phyloP scores from a whole-genome alignment of 2,113 vertebrate species.

The Austrofundulus limnaeus region DNA sequence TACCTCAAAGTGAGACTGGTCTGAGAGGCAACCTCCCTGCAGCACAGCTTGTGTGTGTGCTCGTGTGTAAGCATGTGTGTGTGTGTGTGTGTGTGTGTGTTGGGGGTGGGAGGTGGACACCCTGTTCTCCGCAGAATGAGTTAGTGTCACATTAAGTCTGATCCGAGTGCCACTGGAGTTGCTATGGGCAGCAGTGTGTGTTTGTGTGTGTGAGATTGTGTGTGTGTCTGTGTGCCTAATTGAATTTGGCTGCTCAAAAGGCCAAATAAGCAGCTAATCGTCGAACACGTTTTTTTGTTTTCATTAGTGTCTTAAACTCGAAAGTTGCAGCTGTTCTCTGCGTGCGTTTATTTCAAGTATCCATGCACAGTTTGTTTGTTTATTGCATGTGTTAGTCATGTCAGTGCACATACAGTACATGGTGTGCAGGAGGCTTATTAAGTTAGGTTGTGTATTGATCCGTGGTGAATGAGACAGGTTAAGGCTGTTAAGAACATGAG shows the following conservation, averaged over 20 bases:
- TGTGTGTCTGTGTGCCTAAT: constrained; percentile 61
- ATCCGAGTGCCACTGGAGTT: constrained; percentile 70
- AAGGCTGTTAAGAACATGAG: constrained; percentile 77
- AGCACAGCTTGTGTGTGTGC: constrained; percentile 30
- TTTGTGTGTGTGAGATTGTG: constrained; percentile 45
- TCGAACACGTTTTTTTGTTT: constrained; percentile 72
- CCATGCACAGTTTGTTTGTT: not conserved
- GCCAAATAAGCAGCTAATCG: constrained; percentile 78
- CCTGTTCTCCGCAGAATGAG: constrained; percentile 75
- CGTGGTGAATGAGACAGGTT: constrained; percentile 67
- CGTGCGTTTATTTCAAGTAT: constrained; percentile 25
- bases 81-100: constrained; percentile 26
- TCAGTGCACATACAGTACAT: constrained; percentile 12
- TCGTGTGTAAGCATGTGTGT: constrained; percentile 18
- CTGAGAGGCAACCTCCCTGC: constrained; percentile 63
- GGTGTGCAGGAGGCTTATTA: constrained; percentile 62
- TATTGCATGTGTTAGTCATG: not conserved
- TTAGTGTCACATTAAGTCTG: constrained; percentile 78
- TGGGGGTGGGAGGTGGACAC: constrained; percentile 46
- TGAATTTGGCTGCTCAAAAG: constrained; percentile 74
- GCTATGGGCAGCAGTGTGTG: constrained; percentile 70
- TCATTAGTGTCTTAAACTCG: constrained; percentile 49
- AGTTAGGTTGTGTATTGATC: constrained; percentile 74
- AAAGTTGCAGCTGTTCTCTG: constrained; percentile 47
- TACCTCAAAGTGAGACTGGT: constrained; percentile 67